Evolutionary conservation across 2,797 vertebrate genomes (phyloP), one percentile per base, ranked within the genome.

Genomic region (Microctenopoma steveboyesi): DNA sequence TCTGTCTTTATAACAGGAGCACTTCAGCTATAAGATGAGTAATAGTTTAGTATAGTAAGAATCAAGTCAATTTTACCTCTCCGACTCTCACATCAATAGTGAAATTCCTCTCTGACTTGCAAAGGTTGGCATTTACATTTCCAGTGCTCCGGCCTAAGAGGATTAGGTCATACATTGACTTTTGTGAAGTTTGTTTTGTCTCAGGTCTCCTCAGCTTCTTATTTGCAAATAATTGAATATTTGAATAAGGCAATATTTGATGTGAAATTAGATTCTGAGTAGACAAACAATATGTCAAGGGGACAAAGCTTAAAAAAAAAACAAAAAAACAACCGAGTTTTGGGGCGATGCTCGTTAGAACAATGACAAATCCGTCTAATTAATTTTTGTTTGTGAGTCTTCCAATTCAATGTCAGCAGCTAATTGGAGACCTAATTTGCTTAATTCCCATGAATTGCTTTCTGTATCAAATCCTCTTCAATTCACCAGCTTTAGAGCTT

Each of bases 371-470:
- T 88, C 90, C 86, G 85, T 87, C 76, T 91, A 90, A 94, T 92
- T 92, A 89, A 78, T 87, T 92, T 88, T 87, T 91, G 81, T 81
- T 88, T 69, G 51, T 74, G 92, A 91, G 92, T 93, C 91, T 92
- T 90, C 88, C 83, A 68, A 82, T 90, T 88, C 84, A 89, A 84
- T 89, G 85, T 90, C 79, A 59, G 76, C 79, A 49, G 83, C 90
- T 93, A 92, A 93, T 92, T 92, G 87, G 90, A 89, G 83, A 78
- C 84, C 91, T 92, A 91, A 93, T 93, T 93, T 94, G 92, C 87
- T 92, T 93, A 94, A 93, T 91, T 92, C 90, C 89, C 87, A 92
- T 90, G 89, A 93, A 92, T 86, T 84, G 76, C 84, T 84, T 87
- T 88, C 85, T 73, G 86, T 82, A 87, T 92, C 85, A 93, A 95